These are phyloP conservation scores for Sebastes matsubarae DNA, from an alignment of 2,797 vertebrate species.

Conservation along the genomic window DNA sequence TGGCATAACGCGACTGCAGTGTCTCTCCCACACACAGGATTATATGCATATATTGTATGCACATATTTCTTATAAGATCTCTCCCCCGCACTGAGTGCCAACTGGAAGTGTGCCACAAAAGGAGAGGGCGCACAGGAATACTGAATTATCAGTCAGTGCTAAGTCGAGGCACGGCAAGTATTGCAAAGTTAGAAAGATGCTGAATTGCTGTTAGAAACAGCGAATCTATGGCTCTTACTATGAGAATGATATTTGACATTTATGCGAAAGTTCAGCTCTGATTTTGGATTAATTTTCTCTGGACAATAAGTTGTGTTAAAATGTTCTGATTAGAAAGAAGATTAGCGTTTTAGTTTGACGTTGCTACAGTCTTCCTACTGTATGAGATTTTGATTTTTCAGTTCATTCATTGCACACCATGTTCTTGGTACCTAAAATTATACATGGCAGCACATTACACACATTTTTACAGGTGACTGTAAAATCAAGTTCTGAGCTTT, in stretches of 20 bases:
- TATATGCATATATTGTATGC: slow-evolving; percentile 8
- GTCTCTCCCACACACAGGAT: slow-evolving; percentile 23
- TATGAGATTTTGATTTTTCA: background rate
- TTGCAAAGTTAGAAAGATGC: slow-evolving; percentile 4
- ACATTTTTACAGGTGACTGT: background rate
- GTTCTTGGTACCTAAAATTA: background rate
- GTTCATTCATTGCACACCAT: background rate
- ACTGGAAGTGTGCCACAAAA: slow-evolving; percentile 27
- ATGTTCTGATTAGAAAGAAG: background rate
- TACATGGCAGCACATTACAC: background rate
- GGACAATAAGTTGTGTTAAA: background rate
- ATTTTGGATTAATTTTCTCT: fast-evolving
- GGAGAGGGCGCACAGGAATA: background rate
- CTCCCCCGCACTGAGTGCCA: slow-evolving; percentile 24
- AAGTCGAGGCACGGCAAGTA: background rate
- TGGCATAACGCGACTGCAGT: background rate
- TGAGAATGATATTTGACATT: background rate
- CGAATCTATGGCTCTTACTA: background rate
- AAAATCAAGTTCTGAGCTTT: background rate
- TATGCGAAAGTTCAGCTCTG: background rate
- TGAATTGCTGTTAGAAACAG: background rate
- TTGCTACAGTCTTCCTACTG: background rate
- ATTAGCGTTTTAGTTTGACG: background rate
- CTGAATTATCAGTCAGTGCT: slow-evolving; percentile 26
- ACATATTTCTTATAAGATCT: slow-evolving; percentile 28